These are phyloP conservation scores for Abscondita cerata DNA, from an alignment of 2,888 invertebrate genomes.

Conservation along the genomic window DNA sequence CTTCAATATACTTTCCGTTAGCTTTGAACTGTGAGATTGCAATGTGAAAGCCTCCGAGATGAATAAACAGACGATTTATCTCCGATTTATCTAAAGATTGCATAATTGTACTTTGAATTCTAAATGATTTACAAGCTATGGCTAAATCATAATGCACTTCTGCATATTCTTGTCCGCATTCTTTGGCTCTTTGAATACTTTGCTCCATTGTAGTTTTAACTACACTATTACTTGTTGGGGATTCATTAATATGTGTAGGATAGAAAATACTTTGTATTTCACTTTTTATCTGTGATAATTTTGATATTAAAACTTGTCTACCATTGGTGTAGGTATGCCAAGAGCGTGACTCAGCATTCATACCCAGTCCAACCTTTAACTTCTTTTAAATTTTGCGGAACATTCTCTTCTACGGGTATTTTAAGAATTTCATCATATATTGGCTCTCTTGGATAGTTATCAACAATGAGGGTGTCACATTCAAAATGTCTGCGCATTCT, in stretches of 20 bases:
- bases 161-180: background rate
- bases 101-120: background rate
- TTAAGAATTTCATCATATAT: background rate
- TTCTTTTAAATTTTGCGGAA: background rate
- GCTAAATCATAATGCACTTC: conserved; percentile 10
- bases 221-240: background rate
- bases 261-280: background rate
- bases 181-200: background rate
- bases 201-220: background rate
- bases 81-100: too few species aligned
- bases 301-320: conserved; percentile 38
- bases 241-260: background rate
- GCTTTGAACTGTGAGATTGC: conserved; percentile 42
- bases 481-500: background rate
- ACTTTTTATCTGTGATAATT: conserved; percentile 18
- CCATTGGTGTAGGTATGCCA: conserved; percentile 35
- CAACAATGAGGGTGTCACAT: background rate
- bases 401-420: background rate
- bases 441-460: background rate
- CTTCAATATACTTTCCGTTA: conserved; percentile 42
- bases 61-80: conserved; percentile 39
- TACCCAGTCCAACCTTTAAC: conserved; percentile 3
- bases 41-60: conserved; percentile 44
- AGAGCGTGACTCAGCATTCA: conserved; percentile 36
- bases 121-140: background rate